These are phyloP conservation scores for Ornithoptera alexandrae DNA, from an alignment of 2,888 invertebrate species.

Conservation along the genomic window DNA sequence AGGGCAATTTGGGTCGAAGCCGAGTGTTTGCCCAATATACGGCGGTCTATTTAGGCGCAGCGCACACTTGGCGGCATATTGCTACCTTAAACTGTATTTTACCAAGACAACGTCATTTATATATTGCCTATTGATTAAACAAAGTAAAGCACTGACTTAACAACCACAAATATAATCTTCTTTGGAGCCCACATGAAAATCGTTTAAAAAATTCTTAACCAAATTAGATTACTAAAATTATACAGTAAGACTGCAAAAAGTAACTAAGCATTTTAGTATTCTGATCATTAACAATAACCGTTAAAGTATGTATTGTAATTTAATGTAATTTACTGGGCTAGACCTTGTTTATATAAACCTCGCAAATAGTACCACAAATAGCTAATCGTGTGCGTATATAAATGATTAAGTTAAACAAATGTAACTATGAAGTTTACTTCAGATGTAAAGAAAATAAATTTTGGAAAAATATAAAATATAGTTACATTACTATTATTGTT, in stretches of 20 bases:
- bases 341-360: background rate
- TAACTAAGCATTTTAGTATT: background rate
- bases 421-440: background rate
- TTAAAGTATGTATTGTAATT: background rate
- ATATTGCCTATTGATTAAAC: slow-evolving; percentile 3
- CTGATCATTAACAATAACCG: too few relatives aligned
- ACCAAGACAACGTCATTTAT: background rate
- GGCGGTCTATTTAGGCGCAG: slow-evolving; percentile 28
- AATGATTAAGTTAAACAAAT: background rate
- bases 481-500: background rate
- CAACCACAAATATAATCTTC: too few relatives aligned
- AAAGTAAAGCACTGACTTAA: background rate
- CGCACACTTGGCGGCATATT: slow-evolving; percentile 20
- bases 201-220: too few relatives aligned
- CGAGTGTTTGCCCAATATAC: slow-evolving; percentile 56
- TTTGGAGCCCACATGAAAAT: too few relatives aligned
- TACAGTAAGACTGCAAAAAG: background rate
- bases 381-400: background rate
- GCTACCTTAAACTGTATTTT: slow-evolving; percentile 10
- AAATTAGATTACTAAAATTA: too few relatives aligned
- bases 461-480: background rate
- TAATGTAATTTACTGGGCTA: too few relatives aligned
- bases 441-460: too few relatives aligned
- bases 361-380: background rate
- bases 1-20: slow-evolving; percentile 57